phyloP scores from a whole-genome alignment of 2,797 vertebrate species.

The Glyptemys insculpta region DNA sequence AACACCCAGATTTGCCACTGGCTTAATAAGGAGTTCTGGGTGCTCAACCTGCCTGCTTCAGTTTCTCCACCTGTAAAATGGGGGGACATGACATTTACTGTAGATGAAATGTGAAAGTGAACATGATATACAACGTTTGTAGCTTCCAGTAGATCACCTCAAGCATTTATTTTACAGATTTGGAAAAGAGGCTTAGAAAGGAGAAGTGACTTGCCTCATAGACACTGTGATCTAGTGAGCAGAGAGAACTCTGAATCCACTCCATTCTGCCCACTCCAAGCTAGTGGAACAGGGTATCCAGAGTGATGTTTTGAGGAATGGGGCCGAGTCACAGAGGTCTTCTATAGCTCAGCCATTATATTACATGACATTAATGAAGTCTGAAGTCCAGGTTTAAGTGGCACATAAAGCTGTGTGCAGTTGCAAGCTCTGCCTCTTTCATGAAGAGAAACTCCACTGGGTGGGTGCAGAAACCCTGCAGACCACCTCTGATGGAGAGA shows the following conservation, averaged over 20 bases:
- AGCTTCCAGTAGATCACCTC: neutral
- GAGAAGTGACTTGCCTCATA: neutral
- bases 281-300: neutral
- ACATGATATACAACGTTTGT: neutral
- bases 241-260: neutral
- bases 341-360: neutral
- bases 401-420: neutral
- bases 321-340: neutral
- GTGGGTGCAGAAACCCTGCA: neutral
- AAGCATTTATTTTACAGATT: neutral
- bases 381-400: neutral
- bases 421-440: neutral
- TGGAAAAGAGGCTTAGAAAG: neutral
- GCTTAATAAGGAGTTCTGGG: neutral
- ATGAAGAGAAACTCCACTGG: neutral
- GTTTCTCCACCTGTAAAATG: neutral
- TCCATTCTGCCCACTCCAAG: neutral
- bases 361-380: neutral
- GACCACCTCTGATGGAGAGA: neutral
- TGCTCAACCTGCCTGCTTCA: neutral
- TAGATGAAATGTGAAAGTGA: neutral
- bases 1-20: accelerated
- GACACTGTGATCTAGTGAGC: neutral
- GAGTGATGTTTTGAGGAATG: neutral
- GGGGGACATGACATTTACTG: neutral